A percentile compares a stretch with the other conserved stretches of the same genome.
These are phyloP conservation scores for Sebastes iracundus DNA, from an alignment of 2,797 vertebrate species.

Conservation along the genomic window DNA sequence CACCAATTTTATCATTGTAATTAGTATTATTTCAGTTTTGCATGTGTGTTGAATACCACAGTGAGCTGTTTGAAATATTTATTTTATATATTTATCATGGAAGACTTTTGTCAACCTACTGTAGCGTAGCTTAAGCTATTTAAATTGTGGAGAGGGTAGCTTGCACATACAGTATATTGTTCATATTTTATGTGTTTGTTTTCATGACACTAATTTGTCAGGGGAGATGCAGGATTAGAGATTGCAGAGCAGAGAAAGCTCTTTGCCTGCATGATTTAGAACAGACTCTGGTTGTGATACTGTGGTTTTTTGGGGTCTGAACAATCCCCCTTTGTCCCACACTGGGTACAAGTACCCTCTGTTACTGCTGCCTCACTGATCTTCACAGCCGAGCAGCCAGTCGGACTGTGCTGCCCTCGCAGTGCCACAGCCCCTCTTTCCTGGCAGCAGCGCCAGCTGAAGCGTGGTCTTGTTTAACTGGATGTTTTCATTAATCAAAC, in stretches of 20 bases:
- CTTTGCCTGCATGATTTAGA: slow-evolving; percentile 46
- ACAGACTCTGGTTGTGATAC: slow-evolving; percentile 54
- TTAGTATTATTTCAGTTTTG: neutral
- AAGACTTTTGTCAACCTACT: slow-evolving; percentile 1
- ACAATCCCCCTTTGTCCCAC: slow-evolving; percentile 76
- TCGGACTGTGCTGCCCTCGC: slow-evolving; percentile 46
- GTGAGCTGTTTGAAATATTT: slow-evolving; percentile 2
- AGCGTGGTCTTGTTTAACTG: slow-evolving; percentile 44
- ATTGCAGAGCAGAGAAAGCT: slow-evolving; percentile 32
- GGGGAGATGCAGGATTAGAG: slow-evolving; percentile 17
- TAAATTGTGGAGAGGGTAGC: neutral
- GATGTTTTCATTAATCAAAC: slow-evolving; percentile 50
- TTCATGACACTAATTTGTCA: slow-evolving; percentile 19
- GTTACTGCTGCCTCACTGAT: slow-evolving; percentile 72
- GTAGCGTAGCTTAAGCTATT: neutral
- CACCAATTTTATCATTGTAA: neutral
- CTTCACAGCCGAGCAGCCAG: slow-evolving; percentile 52
- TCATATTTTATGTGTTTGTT: neutral
- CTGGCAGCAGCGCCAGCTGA: slow-evolving; percentile 42
- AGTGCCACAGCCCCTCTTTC: slow-evolving; percentile 25
- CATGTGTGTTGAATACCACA: neutral
- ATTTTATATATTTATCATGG: slow-evolving; percentile 11
- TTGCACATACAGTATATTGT: neutral
- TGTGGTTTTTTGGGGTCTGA: slow-evolving; percentile 50
- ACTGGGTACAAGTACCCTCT: slow-evolving; percentile 72